phyloP scores from a whole-genome alignment of 1,140 invertebrate species.

The Dendrolimus kikuchii region DNA sequence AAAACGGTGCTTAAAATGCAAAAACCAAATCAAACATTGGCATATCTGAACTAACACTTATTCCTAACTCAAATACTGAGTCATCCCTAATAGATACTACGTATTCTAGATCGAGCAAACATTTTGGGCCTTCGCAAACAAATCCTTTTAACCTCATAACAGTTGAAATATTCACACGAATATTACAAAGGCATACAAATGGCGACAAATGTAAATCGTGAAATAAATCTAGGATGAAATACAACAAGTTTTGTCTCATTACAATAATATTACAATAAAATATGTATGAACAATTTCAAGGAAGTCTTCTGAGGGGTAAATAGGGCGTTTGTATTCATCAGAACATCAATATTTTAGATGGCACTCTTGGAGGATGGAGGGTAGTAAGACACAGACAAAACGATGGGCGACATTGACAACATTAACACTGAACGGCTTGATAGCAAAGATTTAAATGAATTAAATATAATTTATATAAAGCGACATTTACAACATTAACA shows the following conservation, averaged over 20 bases:
- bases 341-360: slow-evolving; percentile 11
- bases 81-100: background rate
- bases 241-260: slow-evolving; percentile 6
- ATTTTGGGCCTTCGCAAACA: background rate
- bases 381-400: too few relatives aligned
- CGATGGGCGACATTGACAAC: too few relatives aligned
- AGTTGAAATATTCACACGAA: too few relatives aligned
- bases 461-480: slow-evolving; percentile 4
- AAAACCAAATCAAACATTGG: too few relatives aligned
- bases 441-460: background rate
- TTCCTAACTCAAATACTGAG: background rate
- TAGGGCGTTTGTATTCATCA: slow-evolving; percentile 7
- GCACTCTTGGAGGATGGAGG: too few relatives aligned
- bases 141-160: too few relatives aligned
- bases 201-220: slow-evolving; percentile 7
- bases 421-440: too few relatives aligned
- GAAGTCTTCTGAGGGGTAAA: slow-evolving; percentile 1
- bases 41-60: too few relatives aligned
- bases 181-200: too few relatives aligned
- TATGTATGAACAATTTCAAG: slow-evolving; percentile 7
- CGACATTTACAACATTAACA: too few relatives aligned
- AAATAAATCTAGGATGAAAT: slow-evolving; percentile 4
- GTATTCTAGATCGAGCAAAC: slow-evolving; percentile 2
- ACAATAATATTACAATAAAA: slow-evolving; percentile 7
- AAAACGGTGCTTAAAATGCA: too few relatives aligned